phyloP scores from a whole-genome alignment of 2,888 invertebrate species.

The Trypoxylon attenuatum region DNA sequence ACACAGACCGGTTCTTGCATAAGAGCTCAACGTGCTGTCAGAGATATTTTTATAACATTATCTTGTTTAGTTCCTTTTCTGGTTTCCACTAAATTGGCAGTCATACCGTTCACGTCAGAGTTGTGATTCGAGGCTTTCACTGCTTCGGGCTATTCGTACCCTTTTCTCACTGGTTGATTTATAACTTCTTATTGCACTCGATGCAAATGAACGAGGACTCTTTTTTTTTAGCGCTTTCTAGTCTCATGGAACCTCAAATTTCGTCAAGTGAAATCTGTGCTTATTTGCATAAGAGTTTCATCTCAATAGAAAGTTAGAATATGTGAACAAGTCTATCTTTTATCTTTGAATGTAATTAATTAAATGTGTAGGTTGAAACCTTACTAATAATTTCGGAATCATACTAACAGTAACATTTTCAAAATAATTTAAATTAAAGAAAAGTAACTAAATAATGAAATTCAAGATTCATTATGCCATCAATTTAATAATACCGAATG shows the following conservation, averaged over 20 bases:
- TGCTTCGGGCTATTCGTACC: conserved; percentile 54
- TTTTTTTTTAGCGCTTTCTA: conserved; percentile 24
- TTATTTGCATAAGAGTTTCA: too few relatives aligned
- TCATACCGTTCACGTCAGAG: conserved; percentile 56
- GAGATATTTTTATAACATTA: conserved; percentile 31
- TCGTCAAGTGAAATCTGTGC: not conserved
- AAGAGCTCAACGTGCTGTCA: conserved; percentile 26
- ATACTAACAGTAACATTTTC: too few relatives aligned
- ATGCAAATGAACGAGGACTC: not conserved
- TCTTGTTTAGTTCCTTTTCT: conserved; percentile 24
- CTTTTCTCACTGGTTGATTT: conserved; percentile 3
- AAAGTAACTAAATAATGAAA: too few relatives aligned
- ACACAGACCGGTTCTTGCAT: conserved; percentile 29
- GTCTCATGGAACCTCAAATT: too few relatives aligned
- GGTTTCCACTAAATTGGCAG: conserved; percentile 28
- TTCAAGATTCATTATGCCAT: too few relatives aligned
- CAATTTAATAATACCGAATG: too few relatives aligned
- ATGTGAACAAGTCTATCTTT: too few relatives aligned
- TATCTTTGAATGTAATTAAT: too few relatives aligned
- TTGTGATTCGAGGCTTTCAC: conserved; percentile 65
- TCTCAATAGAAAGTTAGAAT: too few relatives aligned
- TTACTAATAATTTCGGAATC: too few relatives aligned
- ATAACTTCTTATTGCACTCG: conserved; percentile 8
- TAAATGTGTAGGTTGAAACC: too few relatives aligned
- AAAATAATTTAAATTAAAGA: too few relatives aligned